Percentiles rank a stretch among this genome's conserved stretches.
phyloP scores from a whole-genome alignment of 2,797 vertebrate species.

The Enteromius paludinosus region DNA sequence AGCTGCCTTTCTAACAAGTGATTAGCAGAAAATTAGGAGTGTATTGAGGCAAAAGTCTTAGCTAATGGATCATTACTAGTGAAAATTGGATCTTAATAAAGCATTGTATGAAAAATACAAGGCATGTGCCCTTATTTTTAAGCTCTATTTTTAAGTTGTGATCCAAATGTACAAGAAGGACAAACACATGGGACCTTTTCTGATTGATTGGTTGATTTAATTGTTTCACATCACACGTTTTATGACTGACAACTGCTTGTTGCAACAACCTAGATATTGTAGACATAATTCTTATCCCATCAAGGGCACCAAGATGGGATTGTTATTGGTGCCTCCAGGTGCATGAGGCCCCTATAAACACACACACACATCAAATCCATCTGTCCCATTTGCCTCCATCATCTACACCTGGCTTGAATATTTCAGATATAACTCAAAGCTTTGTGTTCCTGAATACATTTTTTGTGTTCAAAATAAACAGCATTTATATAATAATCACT shows the following conservation, averaged over 20 bases:
- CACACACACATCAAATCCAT: not conserved
- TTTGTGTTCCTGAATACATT: conserved; percentile 23
- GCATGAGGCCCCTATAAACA: not conserved
- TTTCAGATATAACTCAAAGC: conserved; percentile 20
- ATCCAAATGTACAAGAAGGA: not conserved
- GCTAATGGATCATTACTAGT: too few species aligned
- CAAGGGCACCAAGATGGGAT: not conserved
- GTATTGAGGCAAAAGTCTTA: not conserved
- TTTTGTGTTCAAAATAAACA: too few species aligned
- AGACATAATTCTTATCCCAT: not conserved
- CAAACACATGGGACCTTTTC: not conserved
- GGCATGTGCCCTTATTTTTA: not conserved
- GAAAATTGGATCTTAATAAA: not conserved
- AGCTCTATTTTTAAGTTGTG: not conserved
- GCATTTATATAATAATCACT: too few species aligned
- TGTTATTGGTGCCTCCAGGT: not conserved
- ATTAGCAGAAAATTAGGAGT: not conserved
- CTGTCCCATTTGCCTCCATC: conserved; percentile 5
- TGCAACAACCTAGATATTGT: not conserved
- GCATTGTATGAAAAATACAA: not conserved
- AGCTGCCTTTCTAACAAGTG: not conserved
- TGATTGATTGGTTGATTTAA: not conserved
- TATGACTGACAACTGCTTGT: not conserved
- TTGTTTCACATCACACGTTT: not conserved
- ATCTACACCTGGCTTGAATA: conserved; percentile 9